phyloP scores from a whole-genome alignment of 2,113 vertebrate species.

The Hippoglossus stenolepis region DNA sequence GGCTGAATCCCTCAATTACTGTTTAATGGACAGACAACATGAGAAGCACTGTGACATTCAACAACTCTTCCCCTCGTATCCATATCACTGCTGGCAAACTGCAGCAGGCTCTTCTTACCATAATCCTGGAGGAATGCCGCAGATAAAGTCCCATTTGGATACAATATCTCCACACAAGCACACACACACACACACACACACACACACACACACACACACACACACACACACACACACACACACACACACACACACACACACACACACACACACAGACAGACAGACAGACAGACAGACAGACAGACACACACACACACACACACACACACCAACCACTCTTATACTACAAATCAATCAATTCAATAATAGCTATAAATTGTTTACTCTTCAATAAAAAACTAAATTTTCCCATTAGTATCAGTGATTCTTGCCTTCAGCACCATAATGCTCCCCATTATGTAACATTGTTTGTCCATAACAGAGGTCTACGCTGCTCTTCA shows the following conservation, averaged over 20 bases:
- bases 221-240: neutral
- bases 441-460: slow-evolving; percentile 8
- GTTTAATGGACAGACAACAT: slow-evolving; percentile 37
- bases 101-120: slow-evolving; percentile 53
- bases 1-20: slow-evolving; percentile 15
- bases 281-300: slow-evolving; percentile 4
- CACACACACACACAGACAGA: neutral
- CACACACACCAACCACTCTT: slow-evolving; percentile 14
- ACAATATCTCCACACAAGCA: slow-evolving; percentile 17
- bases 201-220: no score
- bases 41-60: slow-evolving; percentile 57
- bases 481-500: neutral
- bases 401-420: neutral
- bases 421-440: neutral
- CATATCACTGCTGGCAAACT: slow-evolving; percentile 47
- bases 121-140: slow-evolving; percentile 69
- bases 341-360: slow-evolving; percentile 25
- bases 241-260: neutral
- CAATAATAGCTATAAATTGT: neutral
- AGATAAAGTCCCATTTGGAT: slow-evolving; percentile 55
- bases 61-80: slow-evolving; percentile 44
- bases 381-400: neutral
- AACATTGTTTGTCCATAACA: neutral
- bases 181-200: neutral
- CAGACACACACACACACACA: neutral